Conservation (phyloP, 2,888 invertebrate genomes). For the Mantis religiosa region DNA sequence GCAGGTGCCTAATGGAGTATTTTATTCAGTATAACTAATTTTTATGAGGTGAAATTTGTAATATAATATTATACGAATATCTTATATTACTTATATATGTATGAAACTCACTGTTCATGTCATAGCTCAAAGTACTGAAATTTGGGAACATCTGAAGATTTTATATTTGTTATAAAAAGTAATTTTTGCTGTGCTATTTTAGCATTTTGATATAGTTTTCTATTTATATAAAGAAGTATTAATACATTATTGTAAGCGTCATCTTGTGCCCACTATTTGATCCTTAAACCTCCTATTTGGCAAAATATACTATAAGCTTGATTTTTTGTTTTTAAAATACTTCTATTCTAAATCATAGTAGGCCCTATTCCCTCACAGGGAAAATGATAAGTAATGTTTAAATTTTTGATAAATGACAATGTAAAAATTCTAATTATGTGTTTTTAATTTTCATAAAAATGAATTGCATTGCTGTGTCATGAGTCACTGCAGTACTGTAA, state of each 20-base stretch:
- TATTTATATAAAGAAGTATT: constrained; percentile 23
- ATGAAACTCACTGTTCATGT: constrained; percentile 8
- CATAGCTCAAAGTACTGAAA: constrained; percentile 10
- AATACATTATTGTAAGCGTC: constrained; percentile 40
- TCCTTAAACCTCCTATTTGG: constrained; percentile 20
- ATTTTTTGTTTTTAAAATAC: constrained; percentile 29
- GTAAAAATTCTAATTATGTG: neutral
- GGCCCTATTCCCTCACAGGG: constrained; percentile 3
- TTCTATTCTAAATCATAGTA: constrained; percentile 22
- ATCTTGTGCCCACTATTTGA: constrained; percentile 41
- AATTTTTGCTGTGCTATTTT: constrained; percentile 13
- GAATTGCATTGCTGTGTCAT: neutral
- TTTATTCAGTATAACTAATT: neutral
- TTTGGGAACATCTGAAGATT: constrained; percentile 4
- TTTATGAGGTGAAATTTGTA: constrained; percentile 5
- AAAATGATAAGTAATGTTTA: neutral
- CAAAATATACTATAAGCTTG: constrained; percentile 21
- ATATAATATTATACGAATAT: constrained; percentile 4
- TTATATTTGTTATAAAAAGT: neutral
- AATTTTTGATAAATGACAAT: neutral
- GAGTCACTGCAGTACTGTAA: neutral
- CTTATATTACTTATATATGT: neutral
- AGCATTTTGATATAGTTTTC: constrained; percentile 9
- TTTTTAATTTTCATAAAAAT: neutral
- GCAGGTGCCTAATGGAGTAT: neutral